phyloP scores from a whole-genome alignment of 2,113 vertebrate species.

The Cettia cetti region DNA sequence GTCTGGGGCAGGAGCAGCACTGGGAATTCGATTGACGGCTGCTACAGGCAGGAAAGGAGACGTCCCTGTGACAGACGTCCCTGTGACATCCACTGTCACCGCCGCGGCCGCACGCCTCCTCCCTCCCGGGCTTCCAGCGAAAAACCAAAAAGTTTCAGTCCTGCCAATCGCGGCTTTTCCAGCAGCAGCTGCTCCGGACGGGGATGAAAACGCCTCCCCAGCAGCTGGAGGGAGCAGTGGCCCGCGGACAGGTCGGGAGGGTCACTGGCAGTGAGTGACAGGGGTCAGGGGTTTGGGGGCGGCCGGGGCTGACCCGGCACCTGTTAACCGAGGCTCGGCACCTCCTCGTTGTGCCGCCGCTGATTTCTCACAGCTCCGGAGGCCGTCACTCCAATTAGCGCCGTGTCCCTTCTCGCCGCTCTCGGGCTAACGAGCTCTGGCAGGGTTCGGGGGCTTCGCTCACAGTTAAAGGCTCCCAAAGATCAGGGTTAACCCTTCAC shows the following conservation, averaged over 20 bases:
- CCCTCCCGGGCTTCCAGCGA: accelerated
- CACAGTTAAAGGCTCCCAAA: neutral
- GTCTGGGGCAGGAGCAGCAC: accelerated
- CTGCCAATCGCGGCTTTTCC: neutral
- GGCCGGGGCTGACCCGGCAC: neutral
- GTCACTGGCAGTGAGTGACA: neutral
- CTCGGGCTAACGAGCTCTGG: neutral
- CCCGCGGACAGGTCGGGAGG: neutral
- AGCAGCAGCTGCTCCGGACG: neutral
- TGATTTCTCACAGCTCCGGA: neutral
- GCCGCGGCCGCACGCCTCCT: neutral
- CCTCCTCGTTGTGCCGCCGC: neutral
- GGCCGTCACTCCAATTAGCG: neutral
- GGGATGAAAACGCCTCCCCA: neutral
- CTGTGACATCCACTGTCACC: accelerated
- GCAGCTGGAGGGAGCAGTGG: neutral
- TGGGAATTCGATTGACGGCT: neutral
- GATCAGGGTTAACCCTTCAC: neutral
- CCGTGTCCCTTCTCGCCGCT: neutral
- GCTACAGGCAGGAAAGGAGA: accelerated
- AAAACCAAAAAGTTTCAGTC: neutral
- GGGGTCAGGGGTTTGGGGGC: neutral
- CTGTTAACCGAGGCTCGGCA: neutral
- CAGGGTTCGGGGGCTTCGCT: neutral
- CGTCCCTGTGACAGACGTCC: accelerated